Conservation (phyloP, 2,888 invertebrate genomes). For the Andrena fulva region DNA sequence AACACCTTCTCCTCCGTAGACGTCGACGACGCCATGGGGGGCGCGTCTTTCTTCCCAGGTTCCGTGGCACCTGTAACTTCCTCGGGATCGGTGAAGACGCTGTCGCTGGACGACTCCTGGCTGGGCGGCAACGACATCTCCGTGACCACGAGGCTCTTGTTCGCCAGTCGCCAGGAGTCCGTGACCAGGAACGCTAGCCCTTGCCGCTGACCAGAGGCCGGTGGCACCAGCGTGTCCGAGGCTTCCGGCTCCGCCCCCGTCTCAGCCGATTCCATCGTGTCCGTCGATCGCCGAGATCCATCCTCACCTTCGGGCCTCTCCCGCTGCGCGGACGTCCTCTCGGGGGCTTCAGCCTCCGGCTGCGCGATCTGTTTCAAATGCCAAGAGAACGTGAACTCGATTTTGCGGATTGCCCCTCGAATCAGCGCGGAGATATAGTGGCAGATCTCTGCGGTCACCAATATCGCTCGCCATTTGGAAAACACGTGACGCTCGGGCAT, state of each 20-base stretch:
- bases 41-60: not conserved
- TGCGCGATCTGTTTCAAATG: not conserved
- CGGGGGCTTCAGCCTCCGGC: not conserved
- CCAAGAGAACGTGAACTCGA: not conserved
- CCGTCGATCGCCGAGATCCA: not conserved
- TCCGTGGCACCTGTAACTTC: constrained; percentile 45
- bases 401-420: too few species aligned
- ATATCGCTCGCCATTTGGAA: too few species aligned
- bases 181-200: constrained; percentile 79
- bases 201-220: constrained; percentile 56
- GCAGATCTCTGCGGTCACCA: too few species aligned
- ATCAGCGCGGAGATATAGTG: too few species aligned
- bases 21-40: not conserved
- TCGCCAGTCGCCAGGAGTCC: constrained; percentile 84
- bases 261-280: not conserved
- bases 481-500: too few species aligned
- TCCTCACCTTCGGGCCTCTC: not conserved
- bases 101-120: constrained; percentile 89
- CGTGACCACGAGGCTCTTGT: constrained; percentile 76
- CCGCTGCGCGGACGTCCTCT: not conserved
- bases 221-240: constrained; percentile 56
- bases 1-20: not conserved
- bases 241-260: not conserved
- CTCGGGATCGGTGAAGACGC: constrained; percentile 91
- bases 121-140: constrained; percentile 84